phyloP scores from a whole-genome alignment of 1,140 invertebrate species.

The Euura saliciscinereae region DNA sequence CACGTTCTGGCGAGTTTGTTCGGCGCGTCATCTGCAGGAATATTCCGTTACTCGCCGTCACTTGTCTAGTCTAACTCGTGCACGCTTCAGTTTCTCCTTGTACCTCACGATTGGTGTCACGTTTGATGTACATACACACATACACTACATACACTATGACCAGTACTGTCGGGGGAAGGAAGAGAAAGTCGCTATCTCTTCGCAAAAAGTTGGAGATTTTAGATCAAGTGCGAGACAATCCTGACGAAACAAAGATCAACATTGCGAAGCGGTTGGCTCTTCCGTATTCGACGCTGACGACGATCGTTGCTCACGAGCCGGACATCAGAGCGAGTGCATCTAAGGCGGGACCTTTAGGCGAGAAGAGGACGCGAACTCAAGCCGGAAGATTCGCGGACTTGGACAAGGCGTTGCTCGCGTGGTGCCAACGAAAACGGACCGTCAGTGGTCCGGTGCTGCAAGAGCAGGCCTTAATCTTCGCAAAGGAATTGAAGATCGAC shows the following conservation, averaged over 20 bases:
- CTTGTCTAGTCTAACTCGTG: too few species aligned
- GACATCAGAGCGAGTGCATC: neutral
- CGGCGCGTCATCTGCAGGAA: neutral
- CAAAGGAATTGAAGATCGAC: slow-evolving; percentile 33
- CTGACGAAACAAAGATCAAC: neutral
- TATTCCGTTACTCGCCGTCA: too few species aligned
- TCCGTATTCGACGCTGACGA: slow-evolving; percentile 1
- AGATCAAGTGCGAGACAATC: neutral
- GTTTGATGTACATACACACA: too few species aligned
- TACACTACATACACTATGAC: neutral
- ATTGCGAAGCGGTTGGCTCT: neutral
- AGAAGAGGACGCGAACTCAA: slow-evolving; percentile 11
- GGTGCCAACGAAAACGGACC: slow-evolving; percentile 41
- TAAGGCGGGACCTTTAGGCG: neutral
- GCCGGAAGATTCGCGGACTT: slow-evolving; percentile 25
- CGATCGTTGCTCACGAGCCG: neutral
- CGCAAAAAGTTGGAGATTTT: slow-evolving; percentile 4
- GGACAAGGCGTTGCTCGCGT: slow-evolving; percentile 31
- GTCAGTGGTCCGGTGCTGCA: slow-evolving; percentile 44
- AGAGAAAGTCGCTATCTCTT: neutral
- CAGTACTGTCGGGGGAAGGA: neutral
- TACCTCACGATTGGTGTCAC: too few species aligned
- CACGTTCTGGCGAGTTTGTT: neutral
- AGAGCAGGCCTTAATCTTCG: slow-evolving; percentile 44
- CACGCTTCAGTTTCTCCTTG: too few species aligned